Percentiles rank a stretch among this genome's conserved stretches.
Evolutionary conservation across 1,140 invertebrate species (phyloP).

Genomic region (Lepidurus apus): DNA sequence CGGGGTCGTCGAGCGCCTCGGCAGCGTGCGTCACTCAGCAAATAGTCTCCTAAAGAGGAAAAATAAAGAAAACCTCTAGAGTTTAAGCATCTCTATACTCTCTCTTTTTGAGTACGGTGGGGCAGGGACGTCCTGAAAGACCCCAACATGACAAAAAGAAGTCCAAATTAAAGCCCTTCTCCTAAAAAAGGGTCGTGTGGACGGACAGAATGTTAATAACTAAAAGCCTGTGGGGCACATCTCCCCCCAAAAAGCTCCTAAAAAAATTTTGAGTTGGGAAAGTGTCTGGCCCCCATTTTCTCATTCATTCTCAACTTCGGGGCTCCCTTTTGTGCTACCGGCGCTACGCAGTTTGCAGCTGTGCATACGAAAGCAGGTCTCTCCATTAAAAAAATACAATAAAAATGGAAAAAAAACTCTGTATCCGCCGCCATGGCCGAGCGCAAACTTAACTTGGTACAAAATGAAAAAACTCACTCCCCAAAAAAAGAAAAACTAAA

Average conservation of each 20-base stretch:
- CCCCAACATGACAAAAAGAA: background rate
- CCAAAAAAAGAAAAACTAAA: too few relatives aligned
- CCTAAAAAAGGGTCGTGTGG: conserved; percentile 9
- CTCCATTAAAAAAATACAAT: background rate
- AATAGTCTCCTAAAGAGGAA: background rate
- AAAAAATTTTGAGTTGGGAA: conserved; percentile 1
- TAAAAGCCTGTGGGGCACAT: background rate
- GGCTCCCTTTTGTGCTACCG: conserved; percentile 17
- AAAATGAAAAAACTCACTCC: too few relatives aligned
- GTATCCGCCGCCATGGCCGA: too few relatives aligned
- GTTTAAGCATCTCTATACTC: background rate
- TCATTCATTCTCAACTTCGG: conserved; percentile 15
- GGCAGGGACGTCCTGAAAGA: background rate
- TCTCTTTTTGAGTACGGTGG: background rate
- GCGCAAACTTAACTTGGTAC: too few relatives aligned
- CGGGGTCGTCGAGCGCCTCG: conserved; percentile 1
- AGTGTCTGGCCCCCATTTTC: conserved; percentile 20
- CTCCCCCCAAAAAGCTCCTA: background rate
- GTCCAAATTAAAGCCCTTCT: background rate
- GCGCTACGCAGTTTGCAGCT: conserved; percentile 20
- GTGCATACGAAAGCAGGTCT: conserved; percentile 2
- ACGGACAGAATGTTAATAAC: conserved; percentile 9
- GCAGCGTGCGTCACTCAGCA: conserved; percentile 1
- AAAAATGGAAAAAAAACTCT: too few relatives aligned
- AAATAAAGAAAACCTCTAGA: background rate